phyloP scores from a whole-genome alignment of 2,888 invertebrate genomes.

The Sinohyriopsis cumingii region DNA sequence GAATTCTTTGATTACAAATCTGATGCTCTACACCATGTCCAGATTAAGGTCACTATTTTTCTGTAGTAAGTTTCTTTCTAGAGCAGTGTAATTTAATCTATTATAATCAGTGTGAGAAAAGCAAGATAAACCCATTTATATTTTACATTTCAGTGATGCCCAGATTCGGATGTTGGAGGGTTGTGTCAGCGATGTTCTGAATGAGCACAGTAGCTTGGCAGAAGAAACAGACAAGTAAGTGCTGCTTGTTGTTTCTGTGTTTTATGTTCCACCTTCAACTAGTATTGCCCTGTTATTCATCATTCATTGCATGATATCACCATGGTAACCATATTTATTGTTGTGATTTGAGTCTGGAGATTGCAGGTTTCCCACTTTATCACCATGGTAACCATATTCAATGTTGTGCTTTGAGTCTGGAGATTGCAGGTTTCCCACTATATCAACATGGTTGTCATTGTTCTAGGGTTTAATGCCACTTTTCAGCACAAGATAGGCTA shows the following conservation, averaged over 20 bases:
- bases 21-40: too few species aligned
- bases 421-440: background rate
- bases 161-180: conserved; percentile 90
- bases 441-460: too few species aligned
- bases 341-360: background rate
- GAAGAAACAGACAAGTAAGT: conserved; percentile 78
- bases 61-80: too few species aligned
- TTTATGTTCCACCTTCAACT: too few species aligned
- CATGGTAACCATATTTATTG: background rate
- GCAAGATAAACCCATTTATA: background rate
- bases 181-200: conserved; percentile 86
- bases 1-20: too few species aligned
- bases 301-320: too few species aligned
- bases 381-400: background rate
- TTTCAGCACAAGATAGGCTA: too few species aligned
- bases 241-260: background rate
- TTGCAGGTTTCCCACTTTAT: background rate
- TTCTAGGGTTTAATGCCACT: too few species aligned
- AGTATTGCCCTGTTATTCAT: too few species aligned
- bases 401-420: background rate
- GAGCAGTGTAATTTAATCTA: too few species aligned
- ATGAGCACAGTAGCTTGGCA: conserved; percentile 85
- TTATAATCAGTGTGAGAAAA: too few species aligned
- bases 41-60: too few species aligned
- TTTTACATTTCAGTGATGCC: conserved; percentile 78